Base-by-base conservation (phyloP, 2,113 vertebrate genomes). In the Mormyrus lacerda region DNA sequence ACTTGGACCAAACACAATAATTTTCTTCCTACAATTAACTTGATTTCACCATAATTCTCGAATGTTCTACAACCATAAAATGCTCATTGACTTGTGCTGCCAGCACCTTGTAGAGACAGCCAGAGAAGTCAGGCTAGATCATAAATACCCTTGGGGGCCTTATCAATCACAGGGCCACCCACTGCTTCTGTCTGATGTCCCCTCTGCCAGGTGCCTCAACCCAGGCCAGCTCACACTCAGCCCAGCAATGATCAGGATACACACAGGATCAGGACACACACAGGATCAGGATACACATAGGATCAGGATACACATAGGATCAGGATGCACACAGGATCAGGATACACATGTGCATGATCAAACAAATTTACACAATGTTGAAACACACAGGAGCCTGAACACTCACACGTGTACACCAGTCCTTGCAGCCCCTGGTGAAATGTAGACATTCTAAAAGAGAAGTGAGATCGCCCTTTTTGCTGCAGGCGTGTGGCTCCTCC, bases 381-480 rank as follows among this genome's bases (percentile, higher is more conserved):
- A 76, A 90, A 89, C 61, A 79, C 84, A 88, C 48, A 58, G 13
- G 51, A 87, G 88, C 90, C 89, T 88, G 61, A 51, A 91, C 90
- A 86, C 88, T 55, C 79, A 84, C 7, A 19, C 19, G 19, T 17
- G 50, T 35, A 51, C 4, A 85, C 61, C 87, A 50, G 15, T 3
- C 27, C 83, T 87, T 85, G 90, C 90, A 76, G 35, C 31, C 69
- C 27, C 69, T 7, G 69, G 35, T 76, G 69, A 76, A 76, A 76
- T 76, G 69, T 15, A 31, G 69, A 17, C 35, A n/a, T 39, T 76
- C 35, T 39, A 76, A 39, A 35, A 76, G 15, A 5, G 4, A 35
- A 3, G 8, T 31, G 31, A 35, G 65, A 35, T 73, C 3, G 65
- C 35, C 35, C 69, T 76, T 6, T 65, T 39, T 76, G 69, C 31